These are phyloP conservation scores for Nixonia krombeini DNA, from an alignment of 1,140 invertebrate species.

Conservation along the genomic window DNA sequence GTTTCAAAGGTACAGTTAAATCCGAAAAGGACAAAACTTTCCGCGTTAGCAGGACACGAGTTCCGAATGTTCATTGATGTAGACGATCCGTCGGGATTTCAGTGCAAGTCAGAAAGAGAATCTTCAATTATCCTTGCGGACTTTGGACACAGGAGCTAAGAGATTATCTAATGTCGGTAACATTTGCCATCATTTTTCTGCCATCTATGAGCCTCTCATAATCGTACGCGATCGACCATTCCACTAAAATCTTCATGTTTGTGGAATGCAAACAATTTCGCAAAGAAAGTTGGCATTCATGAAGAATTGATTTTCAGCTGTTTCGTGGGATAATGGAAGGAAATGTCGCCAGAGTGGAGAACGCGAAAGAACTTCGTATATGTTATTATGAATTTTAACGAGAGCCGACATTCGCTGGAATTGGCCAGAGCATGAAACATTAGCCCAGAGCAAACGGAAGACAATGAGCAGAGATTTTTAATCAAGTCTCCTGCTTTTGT, in stretches of 20 bases:
- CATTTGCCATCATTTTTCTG: neutral
- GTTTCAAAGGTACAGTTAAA: neutral
- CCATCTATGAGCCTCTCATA: too few relatives aligned
- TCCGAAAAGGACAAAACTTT: slow-evolving; percentile 18
- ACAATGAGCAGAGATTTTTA: slow-evolving; percentile 68
- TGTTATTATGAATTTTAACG: slow-evolving; percentile 60
- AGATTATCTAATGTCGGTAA: slow-evolving; percentile 9
- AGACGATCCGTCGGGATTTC: slow-evolving; percentile 46
- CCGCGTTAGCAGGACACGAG: slow-evolving; percentile 19
- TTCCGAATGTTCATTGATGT: slow-evolving; percentile 50
- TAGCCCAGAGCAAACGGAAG: slow-evolving; percentile 64
- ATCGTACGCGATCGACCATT: too few relatives aligned
- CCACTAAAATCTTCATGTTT: neutral
- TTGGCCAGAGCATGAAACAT: slow-evolving; percentile 54
- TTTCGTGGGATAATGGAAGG: too few relatives aligned
- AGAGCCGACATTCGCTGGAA: slow-evolving; percentile 52
- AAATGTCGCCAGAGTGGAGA: neutral
- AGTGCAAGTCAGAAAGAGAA: slow-evolving; percentile 52
- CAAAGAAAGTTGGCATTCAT: too few relatives aligned
- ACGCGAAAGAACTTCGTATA: slow-evolving; percentile 3
- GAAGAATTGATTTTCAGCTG: too few relatives aligned
- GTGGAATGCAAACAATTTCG: neutral
- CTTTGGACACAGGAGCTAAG: slow-evolving; percentile 17
- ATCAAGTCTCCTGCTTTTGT: slow-evolving; percentile 64
- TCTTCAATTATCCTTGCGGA: slow-evolving; percentile 51